Conservation (phyloP, 2,797 vertebrate genomes). For the Podargus strigoides region DNA sequence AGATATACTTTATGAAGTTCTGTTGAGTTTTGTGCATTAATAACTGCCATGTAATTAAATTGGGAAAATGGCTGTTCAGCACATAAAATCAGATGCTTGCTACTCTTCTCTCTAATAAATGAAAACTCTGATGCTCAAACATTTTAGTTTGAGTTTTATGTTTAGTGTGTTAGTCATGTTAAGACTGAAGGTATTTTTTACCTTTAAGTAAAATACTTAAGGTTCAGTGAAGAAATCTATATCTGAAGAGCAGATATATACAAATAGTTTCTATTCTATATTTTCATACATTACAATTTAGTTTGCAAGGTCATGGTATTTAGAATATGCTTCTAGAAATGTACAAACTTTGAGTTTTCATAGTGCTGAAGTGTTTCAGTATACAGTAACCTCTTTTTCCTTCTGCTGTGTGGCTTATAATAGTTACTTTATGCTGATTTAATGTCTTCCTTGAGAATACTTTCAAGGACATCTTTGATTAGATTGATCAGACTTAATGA, state of each 20-base stretch:
- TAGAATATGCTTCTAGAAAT: background rate
- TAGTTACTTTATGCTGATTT: constrained; percentile 65
- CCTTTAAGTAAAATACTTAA: background rate
- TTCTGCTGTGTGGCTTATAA: constrained; percentile 3
- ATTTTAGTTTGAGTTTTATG: background rate
- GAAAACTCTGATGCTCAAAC: background rate
- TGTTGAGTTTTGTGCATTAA: background rate
- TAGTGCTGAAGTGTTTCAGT: background rate
- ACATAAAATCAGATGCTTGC: background rate
- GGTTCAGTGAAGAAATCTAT: background rate
- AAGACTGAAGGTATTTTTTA: background rate
- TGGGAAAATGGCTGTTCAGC: background rate
- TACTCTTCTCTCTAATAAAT: background rate
- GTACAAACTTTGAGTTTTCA: background rate
- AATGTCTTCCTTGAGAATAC: constrained; percentile 54
- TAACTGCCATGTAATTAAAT: background rate
- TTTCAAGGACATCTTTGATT: constrained; percentile 70
- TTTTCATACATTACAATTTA: background rate
- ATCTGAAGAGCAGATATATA: background rate
- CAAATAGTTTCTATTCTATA: background rate
- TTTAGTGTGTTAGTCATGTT: background rate
- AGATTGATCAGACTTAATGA: constrained; percentile 69
- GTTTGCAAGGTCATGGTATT: background rate
- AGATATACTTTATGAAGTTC: background rate
- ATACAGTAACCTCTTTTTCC: background rate